These are phyloP conservation scores for Tyrannus savana DNA, from an alignment of 2,113 vertebrate genomes.

Conservation along the genomic window DNA sequence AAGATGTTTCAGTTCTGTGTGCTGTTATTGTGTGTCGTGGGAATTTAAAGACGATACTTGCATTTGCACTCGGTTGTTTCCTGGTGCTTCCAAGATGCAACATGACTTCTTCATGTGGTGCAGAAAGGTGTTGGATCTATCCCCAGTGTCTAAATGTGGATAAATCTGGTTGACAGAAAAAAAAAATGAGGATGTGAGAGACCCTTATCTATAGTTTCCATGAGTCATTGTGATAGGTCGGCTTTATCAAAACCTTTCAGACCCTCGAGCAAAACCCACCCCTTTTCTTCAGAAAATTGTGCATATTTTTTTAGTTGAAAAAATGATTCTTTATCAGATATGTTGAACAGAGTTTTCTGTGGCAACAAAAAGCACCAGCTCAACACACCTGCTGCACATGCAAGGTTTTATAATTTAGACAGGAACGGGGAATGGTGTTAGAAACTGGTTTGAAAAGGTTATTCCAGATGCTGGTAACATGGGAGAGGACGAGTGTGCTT, in stretches of 20 bases:
- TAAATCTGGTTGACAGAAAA: not conserved
- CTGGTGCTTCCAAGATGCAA: not conserved
- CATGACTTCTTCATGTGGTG: not conserved
- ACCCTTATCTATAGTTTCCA: not conserved
- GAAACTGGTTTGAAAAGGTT: not conserved
- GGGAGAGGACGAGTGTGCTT: not conserved
- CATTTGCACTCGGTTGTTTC: not conserved
- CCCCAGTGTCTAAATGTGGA: not conserved
- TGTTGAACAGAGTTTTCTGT: not conserved
- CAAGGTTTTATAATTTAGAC: not conserved
- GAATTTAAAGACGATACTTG: fast-evolving
- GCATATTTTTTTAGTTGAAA: not conserved
- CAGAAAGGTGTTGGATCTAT: not conserved
- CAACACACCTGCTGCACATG: not conserved
- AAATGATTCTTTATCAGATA: not conserved
- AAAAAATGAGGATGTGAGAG: not conserved
- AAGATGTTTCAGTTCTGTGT: not conserved
- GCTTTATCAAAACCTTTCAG: not conserved
- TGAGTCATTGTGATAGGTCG: fast-evolving
- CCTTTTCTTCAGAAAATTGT: not conserved
- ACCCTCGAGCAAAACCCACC: not conserved
- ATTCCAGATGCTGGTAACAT: fast-evolving
- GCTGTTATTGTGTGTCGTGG: not conserved
- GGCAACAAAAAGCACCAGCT: not conserved
- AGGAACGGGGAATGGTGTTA: not conserved